Base-by-base conservation (phyloP, 2,113 vertebrate genomes). In the Zapus hudsonius region DNA sequence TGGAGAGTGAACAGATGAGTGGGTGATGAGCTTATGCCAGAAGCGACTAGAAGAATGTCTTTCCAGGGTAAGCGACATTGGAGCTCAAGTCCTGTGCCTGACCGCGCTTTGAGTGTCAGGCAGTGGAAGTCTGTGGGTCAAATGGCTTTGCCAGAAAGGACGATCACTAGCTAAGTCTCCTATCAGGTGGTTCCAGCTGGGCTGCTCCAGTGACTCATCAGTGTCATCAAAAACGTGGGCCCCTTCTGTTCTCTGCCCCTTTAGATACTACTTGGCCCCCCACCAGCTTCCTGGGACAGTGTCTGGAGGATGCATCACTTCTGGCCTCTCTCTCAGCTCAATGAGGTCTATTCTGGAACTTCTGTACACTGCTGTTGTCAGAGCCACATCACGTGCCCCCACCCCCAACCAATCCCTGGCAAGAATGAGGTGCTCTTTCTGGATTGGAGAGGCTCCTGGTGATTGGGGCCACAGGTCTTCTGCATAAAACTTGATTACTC, bases 311-410 rank as follows among this genome's bases (percentile, higher is more conserved):
- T 33, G n/a, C 0, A 6, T 10, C 44, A 33, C 64, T 72, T 80
- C 73, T 3, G 0, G 15, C 2, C 17, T 16, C 0, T 67, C 33
- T 52, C 4, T 55, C 19, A 0, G 16, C 4, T 47, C 8, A 6
- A 57, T 13, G 84, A 36, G 20, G 3, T 23, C 5, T 31, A 57
- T 72, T 19, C 36, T 4, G 25, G 84, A 70, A 44, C 42, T 9
- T 44, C 78, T 4, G 52, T 3, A 57, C 19, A 4, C 31, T 19
- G 19, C 70, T 33, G 22, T 84, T 72, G 84, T 11, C 11, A n/a
- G 36, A 59, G 17, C 22, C 1, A 0, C 33, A 38, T 42, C 75
- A 74, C 3, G 2, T 73, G 67, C 12, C 19, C 11, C 13, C n/a
- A n/a, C 11, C 55, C 67, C 19, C 36, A 80, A 31, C 74, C 75